phyloP scores from a whole-genome alignment of 2,888 invertebrate species.

The Unio delphinus region DNA sequence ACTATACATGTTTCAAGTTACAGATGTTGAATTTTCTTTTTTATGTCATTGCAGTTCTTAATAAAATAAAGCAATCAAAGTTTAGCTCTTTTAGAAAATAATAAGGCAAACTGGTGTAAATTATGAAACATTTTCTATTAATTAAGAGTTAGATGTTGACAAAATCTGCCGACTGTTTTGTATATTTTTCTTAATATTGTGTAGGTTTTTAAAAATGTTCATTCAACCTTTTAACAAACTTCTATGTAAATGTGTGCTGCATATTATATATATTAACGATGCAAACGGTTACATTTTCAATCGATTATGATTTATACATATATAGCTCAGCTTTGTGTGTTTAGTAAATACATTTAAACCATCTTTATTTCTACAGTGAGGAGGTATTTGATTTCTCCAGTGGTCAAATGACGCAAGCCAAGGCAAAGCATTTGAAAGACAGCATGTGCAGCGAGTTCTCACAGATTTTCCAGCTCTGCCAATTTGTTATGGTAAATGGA shows the following conservation, averaged over 20 bases:
- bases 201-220: no score
- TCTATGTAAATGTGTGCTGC: background rate
- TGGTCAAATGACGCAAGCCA: conserved; percentile 98
- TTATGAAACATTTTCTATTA: no score
- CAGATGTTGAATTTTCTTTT: no score
- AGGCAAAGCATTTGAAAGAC: conserved; percentile 98
- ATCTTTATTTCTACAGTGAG: conserved; percentile 78
- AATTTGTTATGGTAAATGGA: conserved; percentile 87
- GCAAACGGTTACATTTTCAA: background rate
- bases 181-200: no score
- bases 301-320: background rate
- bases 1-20: no score
- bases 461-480: conserved; percentile 97
- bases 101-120: no score
- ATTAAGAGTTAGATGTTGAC: no score
- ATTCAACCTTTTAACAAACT: no score
- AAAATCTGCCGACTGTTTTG: no score
- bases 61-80: no score
- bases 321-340: background rate
- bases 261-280: background rate
- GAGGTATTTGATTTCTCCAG: conserved; percentile 99
- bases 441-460: conserved; percentile 99
- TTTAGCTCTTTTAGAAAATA: no score
- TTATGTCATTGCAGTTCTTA: no score
- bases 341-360: background rate